Conservation (phyloP, 2,888 invertebrate species). For the Salticus scenicus region DNA sequence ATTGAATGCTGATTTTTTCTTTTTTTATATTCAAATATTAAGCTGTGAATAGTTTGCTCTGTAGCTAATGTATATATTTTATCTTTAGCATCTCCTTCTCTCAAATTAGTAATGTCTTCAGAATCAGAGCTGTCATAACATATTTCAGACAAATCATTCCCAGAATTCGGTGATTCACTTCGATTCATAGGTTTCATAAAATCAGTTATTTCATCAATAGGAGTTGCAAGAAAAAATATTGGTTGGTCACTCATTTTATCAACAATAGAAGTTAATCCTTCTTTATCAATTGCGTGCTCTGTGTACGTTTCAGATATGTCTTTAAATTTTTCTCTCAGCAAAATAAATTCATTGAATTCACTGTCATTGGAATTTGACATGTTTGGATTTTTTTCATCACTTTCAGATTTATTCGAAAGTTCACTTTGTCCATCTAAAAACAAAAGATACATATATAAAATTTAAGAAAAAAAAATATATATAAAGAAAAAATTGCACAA, state of each 20-base stretch:
- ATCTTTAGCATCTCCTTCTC: conserved; percentile 64
- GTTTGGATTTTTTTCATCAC: background rate
- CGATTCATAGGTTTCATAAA: conserved; percentile 71
- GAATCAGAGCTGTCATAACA: conserved; percentile 62
- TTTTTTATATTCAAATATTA: conserved; percentile 79
- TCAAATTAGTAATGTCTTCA: conserved; percentile 55
- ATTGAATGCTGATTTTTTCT: conserved; percentile 77
- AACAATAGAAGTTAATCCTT: conserved; percentile 76
- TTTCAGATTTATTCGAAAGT: background rate
- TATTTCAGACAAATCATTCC: conserved; percentile 64
- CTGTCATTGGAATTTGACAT: background rate
- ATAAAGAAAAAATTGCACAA: too few species aligned
- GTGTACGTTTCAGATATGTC: conserved; percentile 78
- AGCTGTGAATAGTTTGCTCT: conserved; percentile 77
- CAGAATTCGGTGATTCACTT: background rate
- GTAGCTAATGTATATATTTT: conserved; percentile 77
- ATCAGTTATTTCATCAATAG: conserved; percentile 78
- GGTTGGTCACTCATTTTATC: conserved; percentile 78
- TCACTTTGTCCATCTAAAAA: background rate
- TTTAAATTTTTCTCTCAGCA: conserved; percentile 77
- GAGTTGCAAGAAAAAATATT: conserved; percentile 80
- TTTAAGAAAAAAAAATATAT: too few species aligned
- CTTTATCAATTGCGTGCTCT: conserved; percentile 78
- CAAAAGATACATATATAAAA: background rate
- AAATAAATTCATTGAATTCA: conserved; percentile 26